A percentile compares a stretch with the other conserved stretches of the same genome.
These are phyloP conservation scores for Medauroidea extradentata DNA, from an alignment of 1,140 invertebrate species.

Conservation along the genomic window DNA sequence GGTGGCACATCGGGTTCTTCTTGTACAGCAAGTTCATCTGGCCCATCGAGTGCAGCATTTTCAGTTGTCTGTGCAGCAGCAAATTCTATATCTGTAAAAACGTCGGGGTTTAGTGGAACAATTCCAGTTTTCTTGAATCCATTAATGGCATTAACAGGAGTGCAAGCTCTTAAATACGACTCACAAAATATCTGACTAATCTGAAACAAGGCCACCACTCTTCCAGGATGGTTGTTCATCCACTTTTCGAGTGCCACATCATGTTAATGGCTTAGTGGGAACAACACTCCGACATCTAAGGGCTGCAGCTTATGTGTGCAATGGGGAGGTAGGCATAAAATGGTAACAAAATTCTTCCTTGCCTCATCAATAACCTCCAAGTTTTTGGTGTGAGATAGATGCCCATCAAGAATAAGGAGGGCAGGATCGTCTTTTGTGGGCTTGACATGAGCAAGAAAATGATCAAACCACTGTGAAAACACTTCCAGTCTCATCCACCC, in stretches of 20 bases:
- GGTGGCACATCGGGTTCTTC: too few species aligned
- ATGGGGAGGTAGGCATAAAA: conserved; percentile 36
- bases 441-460: conserved; percentile 24
- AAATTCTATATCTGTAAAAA: conserved; percentile 24
- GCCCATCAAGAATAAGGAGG: conserved; percentile 17
- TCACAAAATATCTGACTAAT: conserved; percentile 31
- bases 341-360: conserved; percentile 23
- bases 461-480: conserved; percentile 20
- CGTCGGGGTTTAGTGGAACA: conserved; percentile 27
- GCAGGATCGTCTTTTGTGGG: conserved; percentile 21
- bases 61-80: not conserved
- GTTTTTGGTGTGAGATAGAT: conserved; percentile 11
- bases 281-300: conserved; percentile 41
- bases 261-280: conserved; percentile 24
- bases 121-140: conserved; percentile 31
- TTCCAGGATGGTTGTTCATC: conserved; percentile 28
- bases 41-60: too few species aligned
- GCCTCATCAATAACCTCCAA: conserved; percentile 17
- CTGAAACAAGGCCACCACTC: conserved; percentile 25
- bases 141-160: conserved; percentile 27
- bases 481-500: conserved; percentile 20
- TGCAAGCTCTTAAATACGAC: conserved; percentile 33
- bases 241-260: conserved; percentile 21
- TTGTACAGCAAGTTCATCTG: too few species aligned
- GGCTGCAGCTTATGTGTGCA: conserved; percentile 40